Conservation (phyloP, 2,888 invertebrate genomes). For the Drosophila lutescens region DNA sequence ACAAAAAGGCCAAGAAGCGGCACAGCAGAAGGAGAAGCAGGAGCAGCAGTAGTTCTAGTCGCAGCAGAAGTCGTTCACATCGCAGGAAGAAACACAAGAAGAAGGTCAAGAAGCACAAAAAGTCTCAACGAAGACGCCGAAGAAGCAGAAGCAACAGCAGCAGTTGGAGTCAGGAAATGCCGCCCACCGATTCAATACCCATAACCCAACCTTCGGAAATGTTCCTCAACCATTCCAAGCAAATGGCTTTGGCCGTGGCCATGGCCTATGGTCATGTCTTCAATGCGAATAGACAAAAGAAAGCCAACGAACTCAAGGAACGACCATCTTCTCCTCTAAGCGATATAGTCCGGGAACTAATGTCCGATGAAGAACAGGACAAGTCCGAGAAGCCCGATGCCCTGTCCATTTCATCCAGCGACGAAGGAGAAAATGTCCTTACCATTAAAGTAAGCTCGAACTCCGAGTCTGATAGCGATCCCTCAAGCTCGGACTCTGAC, state of each 20-base stretch:
- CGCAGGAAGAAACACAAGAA: constrained; percentile 43
- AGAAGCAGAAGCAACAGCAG: constrained; percentile 24
- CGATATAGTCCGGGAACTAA: constrained; percentile 59
- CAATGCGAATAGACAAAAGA: constrained; percentile 9
- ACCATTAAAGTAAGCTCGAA: constrained; percentile 70
- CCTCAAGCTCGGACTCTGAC: constrained; percentile 22
- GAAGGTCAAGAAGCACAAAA: constrained; percentile 27
- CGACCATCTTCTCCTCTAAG: constrained; percentile 23
- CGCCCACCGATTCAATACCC: neutral
- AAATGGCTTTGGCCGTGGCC: constrained; percentile 53
- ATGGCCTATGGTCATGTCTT: constrained; percentile 64
- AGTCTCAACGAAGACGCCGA: neutral
- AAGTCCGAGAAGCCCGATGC: neutral
- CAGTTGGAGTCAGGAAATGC: neutral
- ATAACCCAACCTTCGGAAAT: constrained; percentile 8
- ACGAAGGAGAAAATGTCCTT: constrained; percentile 48
- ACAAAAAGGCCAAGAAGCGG: constrained; percentile 5
- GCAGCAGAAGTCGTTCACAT: constrained; percentile 23
- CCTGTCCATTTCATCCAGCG: constrained; percentile 45
- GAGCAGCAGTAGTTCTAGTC: constrained; percentile 36
- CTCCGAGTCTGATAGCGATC: constrained; percentile 23
- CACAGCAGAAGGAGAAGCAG: constrained; percentile 24
- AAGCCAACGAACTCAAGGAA: neutral
- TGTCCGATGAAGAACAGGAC: constrained; percentile 57
- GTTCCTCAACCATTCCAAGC: constrained; percentile 36